Evolutionary conservation across 2,113 vertebrate genomes (phyloP), one percentile per base, ranked within the genome.

Genomic region (Hyperoodon ampullatus): DNA sequence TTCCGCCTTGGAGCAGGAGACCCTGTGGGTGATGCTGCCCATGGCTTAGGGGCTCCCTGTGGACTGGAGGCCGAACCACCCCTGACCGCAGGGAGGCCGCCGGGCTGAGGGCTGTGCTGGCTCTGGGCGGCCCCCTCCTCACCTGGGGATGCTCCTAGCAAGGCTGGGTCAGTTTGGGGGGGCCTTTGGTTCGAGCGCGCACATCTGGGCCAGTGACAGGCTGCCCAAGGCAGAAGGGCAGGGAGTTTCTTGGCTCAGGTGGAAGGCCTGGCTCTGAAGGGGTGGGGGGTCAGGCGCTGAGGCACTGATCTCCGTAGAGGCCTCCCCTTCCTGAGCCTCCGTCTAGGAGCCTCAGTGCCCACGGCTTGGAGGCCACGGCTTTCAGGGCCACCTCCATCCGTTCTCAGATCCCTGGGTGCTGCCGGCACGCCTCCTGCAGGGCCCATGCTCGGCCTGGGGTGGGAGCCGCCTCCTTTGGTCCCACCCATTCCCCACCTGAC

Each of bases 331-430:
- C 90, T 4, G 47, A 55, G 33, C 47, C 55, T 58, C 86, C 35
- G 39, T 61, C 39, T 65, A 65, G 71, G 72, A 68, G 30, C 42
- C 50, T 55, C 42, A 0, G 26, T 15, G 39, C 30, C 12, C 58
- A n/a, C n/a, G 2, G 83, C 65, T 26, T 44, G 84, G 24, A 33
- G 74, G 58, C 94, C 60, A 2, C 5, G 44, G 8, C 35, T 35
- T 0, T 6, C 10, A 23, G 55, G 2, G n/a, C 16, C 61, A 66
- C 88, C 86, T 93, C 70, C 90, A 84, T 95, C 96, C 13, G 0
- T 78, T 23, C 93, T 93, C 66, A 9, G 84, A 94, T 21, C 58
- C 24, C 61, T 9, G n/a, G 61, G 65, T 60, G 71, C 96, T 94
- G 88, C 5, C 0, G 50, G 77, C 3, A 44, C n/a, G 0, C 4